phyloP scores from a whole-genome alignment of 2,797 vertebrate genomes.

The Avahi laniger region DNA sequence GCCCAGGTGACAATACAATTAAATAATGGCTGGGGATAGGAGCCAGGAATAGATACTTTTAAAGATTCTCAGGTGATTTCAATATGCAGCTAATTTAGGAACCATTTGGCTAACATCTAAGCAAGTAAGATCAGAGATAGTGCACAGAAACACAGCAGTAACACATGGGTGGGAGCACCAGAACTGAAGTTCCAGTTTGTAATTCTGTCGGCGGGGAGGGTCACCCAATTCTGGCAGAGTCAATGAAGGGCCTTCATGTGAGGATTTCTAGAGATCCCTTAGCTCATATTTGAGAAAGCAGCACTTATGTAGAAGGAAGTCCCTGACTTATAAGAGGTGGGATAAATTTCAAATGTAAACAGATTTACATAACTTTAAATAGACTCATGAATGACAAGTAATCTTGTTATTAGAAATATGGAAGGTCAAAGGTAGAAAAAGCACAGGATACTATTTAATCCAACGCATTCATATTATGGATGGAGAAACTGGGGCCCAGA shows the following conservation, averaged over 20 bases:
- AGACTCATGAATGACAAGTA: not conserved
- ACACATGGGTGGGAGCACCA: not conserved
- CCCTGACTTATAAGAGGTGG: not conserved
- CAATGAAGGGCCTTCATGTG: not conserved
- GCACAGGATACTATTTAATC: not conserved
- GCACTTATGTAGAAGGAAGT: not conserved
- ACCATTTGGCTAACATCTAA: not conserved
- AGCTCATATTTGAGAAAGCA: not conserved
- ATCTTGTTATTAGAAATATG: not conserved
- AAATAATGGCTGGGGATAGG: not conserved
- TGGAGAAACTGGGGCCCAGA: not conserved
- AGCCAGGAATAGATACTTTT: not conserved
- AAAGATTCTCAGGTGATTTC: conserved; percentile 9
- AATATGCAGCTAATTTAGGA: not conserved
- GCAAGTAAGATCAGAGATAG: not conserved
- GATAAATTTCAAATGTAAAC: not conserved
- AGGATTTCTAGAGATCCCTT: not conserved
- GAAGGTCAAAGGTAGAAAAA: not conserved
- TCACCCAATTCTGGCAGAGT: not conserved
- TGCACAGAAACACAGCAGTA: not conserved
- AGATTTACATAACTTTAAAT: not conserved
- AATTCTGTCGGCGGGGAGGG: no score
- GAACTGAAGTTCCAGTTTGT: not conserved
- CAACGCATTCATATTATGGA: not conserved
- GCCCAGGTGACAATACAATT: not conserved